A percentile compares a stretch with the other conserved stretches of the same genome.
Conservation (phyloP, 35 echinoderm and acorn worm species). For the Chiridota heheva region DNA sequence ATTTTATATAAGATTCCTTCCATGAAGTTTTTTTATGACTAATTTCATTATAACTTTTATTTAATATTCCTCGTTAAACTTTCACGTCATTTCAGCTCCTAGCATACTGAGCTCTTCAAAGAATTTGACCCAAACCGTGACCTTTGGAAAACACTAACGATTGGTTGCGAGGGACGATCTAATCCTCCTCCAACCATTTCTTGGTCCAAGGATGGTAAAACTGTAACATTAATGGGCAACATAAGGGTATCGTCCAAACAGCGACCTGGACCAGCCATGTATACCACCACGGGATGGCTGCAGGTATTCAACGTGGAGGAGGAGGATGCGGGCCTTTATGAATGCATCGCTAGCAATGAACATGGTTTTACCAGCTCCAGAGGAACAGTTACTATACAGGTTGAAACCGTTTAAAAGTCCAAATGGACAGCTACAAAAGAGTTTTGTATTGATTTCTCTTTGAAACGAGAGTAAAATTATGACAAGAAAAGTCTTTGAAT, state of each 20-base stretch:
- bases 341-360: slow-evolving; percentile 47
- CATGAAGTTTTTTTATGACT: too few species aligned
- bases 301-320: slow-evolving; percentile 36
- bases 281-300: slow-evolving; percentile 50
- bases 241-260: slow-evolving; percentile 28
- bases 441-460: too few species aligned
- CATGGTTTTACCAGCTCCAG: background rate
- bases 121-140: slow-evolving; percentile 9
- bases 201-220: slow-evolving; percentile 27
- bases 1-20: too few species aligned
- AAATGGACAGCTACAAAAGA: too few species aligned
- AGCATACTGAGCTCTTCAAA: too few species aligned
- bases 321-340: slow-evolving; percentile 47
- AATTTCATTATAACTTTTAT: too few species aligned
- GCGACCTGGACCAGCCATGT: slow-evolving; percentile 35
- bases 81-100: too few species aligned
- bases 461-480: too few species aligned
- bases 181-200: slow-evolving; percentile 19
- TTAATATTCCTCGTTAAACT: too few species aligned
- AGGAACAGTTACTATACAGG: background rate
- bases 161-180: slow-evolving; percentile 47
- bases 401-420: too few species aligned
- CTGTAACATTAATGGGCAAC: slow-evolving; percentile 16
- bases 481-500: too few species aligned
- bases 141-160: background rate